These are phyloP conservation scores for Monodelphis domestica DNA, from an alignment of 2,797 vertebrate genomes.

Conservation along the genomic window DNA sequence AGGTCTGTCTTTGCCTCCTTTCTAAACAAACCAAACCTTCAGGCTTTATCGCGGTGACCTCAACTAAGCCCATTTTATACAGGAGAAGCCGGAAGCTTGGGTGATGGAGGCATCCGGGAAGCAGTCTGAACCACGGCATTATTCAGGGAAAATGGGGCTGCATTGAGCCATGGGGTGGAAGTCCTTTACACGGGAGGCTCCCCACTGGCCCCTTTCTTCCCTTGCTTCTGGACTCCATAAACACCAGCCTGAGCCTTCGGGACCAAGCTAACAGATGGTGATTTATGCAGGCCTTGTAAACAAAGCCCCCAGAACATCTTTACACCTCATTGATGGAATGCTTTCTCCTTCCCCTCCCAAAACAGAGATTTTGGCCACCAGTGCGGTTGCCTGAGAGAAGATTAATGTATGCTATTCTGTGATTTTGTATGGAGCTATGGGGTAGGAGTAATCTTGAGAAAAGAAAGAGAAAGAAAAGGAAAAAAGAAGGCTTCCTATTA, in stretches of 20 bases:
- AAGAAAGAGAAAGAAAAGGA: slow-evolving; percentile 40
- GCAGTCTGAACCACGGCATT: background rate
- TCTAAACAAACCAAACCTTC: slow-evolving; percentile 41
- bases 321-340: slow-evolving; percentile 59
- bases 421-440: slow-evolving; percentile 52
- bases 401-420: slow-evolving; percentile 75
- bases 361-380: slow-evolving; percentile 67
- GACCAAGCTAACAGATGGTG: slow-evolving; percentile 60
- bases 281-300: slow-evolving; percentile 62
- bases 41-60: background rate
- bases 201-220: slow-evolving; percentile 51
- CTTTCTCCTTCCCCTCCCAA: slow-evolving; percentile 22
- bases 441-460: background rate
- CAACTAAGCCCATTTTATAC: slow-evolving; percentile 23
- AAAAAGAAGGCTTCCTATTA: slow-evolving; percentile 61
- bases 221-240: slow-evolving; percentile 52
- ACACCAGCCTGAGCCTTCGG: slow-evolving; percentile 61
- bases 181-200: slow-evolving; percentile 36
- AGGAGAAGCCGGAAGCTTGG: slow-evolving; percentile 29
- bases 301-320: slow-evolving; percentile 53
- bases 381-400: slow-evolving; percentile 54
- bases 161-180: slow-evolving; percentile 34
- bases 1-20: background rate
- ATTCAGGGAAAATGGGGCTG: slow-evolving; percentile 9
- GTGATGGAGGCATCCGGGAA: slow-evolving; percentile 5